These are phyloP conservation scores for Oenanthe oenanthe DNA, from an alignment of 2,113 vertebrate genomes.

Conservation along the genomic window DNA sequence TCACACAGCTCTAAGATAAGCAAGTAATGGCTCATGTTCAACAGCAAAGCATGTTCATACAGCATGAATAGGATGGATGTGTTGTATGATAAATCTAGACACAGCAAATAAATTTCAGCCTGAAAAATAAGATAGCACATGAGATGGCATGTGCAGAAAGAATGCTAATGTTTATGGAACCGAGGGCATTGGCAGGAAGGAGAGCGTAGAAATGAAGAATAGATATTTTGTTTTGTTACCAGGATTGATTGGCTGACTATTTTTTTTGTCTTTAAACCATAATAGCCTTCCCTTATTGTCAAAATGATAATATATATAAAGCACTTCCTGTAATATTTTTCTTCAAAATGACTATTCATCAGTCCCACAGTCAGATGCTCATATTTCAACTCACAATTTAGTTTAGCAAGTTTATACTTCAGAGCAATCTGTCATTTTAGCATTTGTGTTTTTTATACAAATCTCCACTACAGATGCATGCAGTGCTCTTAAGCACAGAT, in stretches of 20 bases:
- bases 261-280: conserved; percentile 65
- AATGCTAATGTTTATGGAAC: conserved; percentile 63
- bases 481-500: neutral
- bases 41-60: conserved; percentile 63
- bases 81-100: conserved; percentile 62
- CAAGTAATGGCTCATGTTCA: conserved; percentile 65
- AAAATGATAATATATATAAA: conserved; percentile 69
- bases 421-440: conserved; percentile 55
- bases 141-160: conserved; percentile 38
- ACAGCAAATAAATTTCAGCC: conserved; percentile 59
- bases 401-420: conserved; percentile 64
- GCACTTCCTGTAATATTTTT: conserved; percentile 66
- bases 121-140: conserved; percentile 68
- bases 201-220: conserved; percentile 37
- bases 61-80: conserved; percentile 68
- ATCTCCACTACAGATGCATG: conserved; percentile 9
- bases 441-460: conserved; percentile 39
- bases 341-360: conserved; percentile 62
- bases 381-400: conserved; percentile 67
- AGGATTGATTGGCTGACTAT: conserved; percentile 57
- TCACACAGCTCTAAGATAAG: conserved; percentile 54
- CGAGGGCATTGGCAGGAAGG: conserved; percentile 29
- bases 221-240: conserved; percentile 58
- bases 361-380: conserved; percentile 33
- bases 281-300: conserved; percentile 68